phyloP scores from a whole-genome alignment of 1,140 invertebrate genomes.

The Pseudomyrmex flavicornis region DNA sequence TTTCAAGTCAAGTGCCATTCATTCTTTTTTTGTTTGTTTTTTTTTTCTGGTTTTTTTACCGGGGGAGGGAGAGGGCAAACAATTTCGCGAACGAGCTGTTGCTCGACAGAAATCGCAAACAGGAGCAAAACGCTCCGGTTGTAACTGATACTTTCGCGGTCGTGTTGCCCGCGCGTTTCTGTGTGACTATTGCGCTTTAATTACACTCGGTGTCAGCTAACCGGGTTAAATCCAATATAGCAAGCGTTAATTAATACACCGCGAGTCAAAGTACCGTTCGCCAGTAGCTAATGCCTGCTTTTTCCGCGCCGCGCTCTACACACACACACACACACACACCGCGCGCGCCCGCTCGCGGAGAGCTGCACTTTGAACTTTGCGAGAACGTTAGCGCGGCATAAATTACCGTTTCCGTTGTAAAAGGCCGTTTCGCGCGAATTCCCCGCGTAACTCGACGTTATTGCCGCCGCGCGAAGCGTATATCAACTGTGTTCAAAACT shows the following conservation, averaged over 20 bases:
- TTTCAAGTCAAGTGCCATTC: too few species aligned
- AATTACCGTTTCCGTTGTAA: slow-evolving; percentile 62
- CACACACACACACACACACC: slow-evolving; percentile 13
- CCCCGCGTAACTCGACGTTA: slow-evolving; percentile 54
- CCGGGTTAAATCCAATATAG: slow-evolving; percentile 58
- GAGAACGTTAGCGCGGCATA: slow-evolving; percentile 49
- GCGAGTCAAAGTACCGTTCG: slow-evolving; percentile 62
- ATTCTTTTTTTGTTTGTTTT: too few species aligned
- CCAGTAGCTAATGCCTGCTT: slow-evolving; percentile 58
- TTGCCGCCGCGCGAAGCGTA: slow-evolving; percentile 22
- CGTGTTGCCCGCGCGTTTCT: background rate
- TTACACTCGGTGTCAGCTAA: slow-evolving; percentile 59
- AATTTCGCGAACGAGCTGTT: background rate
- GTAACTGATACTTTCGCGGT: slow-evolving; percentile 44
- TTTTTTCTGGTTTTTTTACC: too few species aligned
- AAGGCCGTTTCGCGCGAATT: slow-evolving; percentile 59
- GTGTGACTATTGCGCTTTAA: slow-evolving; percentile 58
- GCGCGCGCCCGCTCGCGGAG: background rate
- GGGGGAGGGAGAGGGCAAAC: background rate
- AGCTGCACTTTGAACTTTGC: slow-evolving; percentile 66
- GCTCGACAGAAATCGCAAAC: background rate
- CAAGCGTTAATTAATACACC: slow-evolving; percentile 61
- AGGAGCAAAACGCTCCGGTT: slow-evolving; percentile 4
- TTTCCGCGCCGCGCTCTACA: slow-evolving; percentile 39
- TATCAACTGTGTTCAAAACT: slow-evolving; percentile 3